Percentiles rank a stretch among this genome's conserved stretches.
Evolutionary conservation across 2,888 invertebrate genomes (phyloP).

Genomic region (Drosophila tanythrix): DNA sequence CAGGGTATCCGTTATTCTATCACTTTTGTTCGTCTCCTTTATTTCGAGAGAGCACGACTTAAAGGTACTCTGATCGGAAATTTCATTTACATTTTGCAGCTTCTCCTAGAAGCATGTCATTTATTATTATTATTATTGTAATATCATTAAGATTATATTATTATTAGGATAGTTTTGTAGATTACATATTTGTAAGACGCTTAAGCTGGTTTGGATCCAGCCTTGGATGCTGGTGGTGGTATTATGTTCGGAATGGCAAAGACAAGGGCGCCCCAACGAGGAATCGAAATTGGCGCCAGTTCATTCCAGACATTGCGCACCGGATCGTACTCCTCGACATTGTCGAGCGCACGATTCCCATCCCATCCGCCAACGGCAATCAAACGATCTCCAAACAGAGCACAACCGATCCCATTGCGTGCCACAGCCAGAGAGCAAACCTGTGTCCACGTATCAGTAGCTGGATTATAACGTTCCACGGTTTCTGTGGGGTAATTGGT

Average conservation of each 20-base stretch:
- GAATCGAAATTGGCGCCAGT: slow-evolving; percentile 91
- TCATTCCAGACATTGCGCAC: slow-evolving; percentile 91
- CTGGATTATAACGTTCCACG: slow-evolving; percentile 93
- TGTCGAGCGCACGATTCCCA: slow-evolving; percentile 93
- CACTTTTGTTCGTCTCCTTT: not conserved
- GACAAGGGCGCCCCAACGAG: slow-evolving; percentile 95
- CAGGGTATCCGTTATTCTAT: too few species aligned
- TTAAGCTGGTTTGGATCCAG: not conserved
- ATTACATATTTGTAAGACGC: not conserved
- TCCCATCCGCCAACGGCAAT: slow-evolving; percentile 95
- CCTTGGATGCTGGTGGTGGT: not conserved
- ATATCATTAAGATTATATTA: too few species aligned
- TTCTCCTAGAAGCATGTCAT: not conserved
- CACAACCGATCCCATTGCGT: slow-evolving; percentile 94
- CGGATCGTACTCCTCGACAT: slow-evolving; percentile 96
- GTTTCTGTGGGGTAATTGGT: too few species aligned
- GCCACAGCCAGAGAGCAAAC: slow-evolving; percentile 92
- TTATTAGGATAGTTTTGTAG: fast-evolving
- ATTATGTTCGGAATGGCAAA: slow-evolving; percentile 87
- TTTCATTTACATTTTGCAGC: too few species aligned
- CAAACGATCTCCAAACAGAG: slow-evolving; percentile 91
- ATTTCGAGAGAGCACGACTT: not conserved
- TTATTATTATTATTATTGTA: not conserved
- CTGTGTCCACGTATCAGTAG: slow-evolving; percentile 94
- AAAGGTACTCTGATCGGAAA: not conserved